Conservation (phyloP, 2,113 vertebrate genomes). For the Benitochromis conjunctus region DNA sequence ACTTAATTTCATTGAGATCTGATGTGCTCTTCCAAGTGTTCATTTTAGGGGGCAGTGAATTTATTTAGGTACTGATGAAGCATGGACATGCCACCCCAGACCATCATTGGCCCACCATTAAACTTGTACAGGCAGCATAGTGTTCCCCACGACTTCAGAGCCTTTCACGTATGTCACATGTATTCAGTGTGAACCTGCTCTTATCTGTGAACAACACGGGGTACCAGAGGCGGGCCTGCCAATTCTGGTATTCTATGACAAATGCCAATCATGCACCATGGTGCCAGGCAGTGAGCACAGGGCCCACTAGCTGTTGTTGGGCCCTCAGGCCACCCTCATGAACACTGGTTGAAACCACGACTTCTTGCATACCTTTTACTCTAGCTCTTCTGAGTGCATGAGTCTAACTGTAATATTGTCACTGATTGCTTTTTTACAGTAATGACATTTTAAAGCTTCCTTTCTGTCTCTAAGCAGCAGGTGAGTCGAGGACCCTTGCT, state of each 20-base stretch:
- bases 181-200: neutral
- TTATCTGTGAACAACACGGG: neutral
- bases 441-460: neutral
- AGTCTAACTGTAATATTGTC: neutral
- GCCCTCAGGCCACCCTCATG: neutral
- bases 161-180: neutral
- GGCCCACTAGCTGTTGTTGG: neutral
- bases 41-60: neutral
- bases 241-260: neutral
- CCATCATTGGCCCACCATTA: neutral
- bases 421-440: neutral
- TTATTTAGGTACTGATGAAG: neutral
- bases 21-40: neutral
- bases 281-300: neutral
- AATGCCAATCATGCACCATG: neutral
- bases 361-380: neutral
- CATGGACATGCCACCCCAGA: fast-evolving
- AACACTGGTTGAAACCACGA: neutral
- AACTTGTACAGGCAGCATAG: neutral
- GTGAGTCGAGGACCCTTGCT: constrained; percentile 79
- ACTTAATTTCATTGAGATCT: neutral
- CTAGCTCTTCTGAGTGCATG: neutral
- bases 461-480: constrained; percentile 63
- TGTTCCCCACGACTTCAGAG: neutral
- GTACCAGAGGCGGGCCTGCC: neutral